Base-by-base conservation (phyloP, 2,797 vertebrate genomes). In the Hydrolagus colliei region DNA sequence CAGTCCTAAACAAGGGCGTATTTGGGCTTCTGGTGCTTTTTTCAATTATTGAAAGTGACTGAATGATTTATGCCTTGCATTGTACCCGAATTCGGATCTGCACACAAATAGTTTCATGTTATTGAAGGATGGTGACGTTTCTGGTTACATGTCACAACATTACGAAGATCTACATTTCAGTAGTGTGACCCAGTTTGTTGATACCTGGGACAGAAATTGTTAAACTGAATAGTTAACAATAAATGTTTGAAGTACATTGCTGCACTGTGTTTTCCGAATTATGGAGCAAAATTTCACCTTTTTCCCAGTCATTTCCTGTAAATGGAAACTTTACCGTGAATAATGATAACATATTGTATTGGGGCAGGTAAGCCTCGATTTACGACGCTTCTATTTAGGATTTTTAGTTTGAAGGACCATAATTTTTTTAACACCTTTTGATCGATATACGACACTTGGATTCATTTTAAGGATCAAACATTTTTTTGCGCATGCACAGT, bases 21-120 rank as follows among this genome's bases (percentile, higher is more conserved):
- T 71, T 84, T 84, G 79, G 65, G 20, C 32, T 84, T 84, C 79
- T 71, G 71, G 41, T 52, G 13, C 22, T 68, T 76, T 84, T 84
- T 84, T 84, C 9, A 84, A 84, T 84, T 68, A 71, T 52, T 82
- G 16, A 84, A 68, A 9, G 32, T n/a, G 11, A 52, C 65, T 84
- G 65, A 84, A 71, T 84, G 68, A 84, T 71, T 84, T 52, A 84
- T 52, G n/a, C 9, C 71, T 14, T 82, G 63, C 63, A 68, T 82
- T 82, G 63, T 71, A 63, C 65, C 20, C 63, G 20, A 35, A 63
- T 18, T 10, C 35, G 20, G 79, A 84, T 68, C 27, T 67, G 63
- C 63, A 41, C 14, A 68, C 27, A 82, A 82, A 35, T 68, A 65
- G 32, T 16, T 84, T 80, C 13, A 22, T 77, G 9, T 80, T 16